Evolutionary conservation across 2,888 invertebrate species (phyloP).

Genomic region (Agriopis marginaria): DNA sequence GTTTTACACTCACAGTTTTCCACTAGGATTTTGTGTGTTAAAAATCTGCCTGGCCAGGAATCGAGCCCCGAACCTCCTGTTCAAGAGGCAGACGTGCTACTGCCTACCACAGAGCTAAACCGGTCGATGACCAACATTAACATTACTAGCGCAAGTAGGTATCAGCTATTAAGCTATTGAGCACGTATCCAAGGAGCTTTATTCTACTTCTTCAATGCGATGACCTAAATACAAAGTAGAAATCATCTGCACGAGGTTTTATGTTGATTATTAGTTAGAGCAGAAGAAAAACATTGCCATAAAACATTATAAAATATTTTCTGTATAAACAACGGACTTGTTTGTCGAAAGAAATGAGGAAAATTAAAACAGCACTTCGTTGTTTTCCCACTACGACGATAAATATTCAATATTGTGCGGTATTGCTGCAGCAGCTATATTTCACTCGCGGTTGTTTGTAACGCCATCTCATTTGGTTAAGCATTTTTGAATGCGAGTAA

Average conservation of each 20-base stretch:
- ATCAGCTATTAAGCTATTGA: too few species aligned
- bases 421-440: slow-evolving; percentile 25
- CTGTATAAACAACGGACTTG: slow-evolving; percentile 18
- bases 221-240: background rate
- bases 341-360: slow-evolving; percentile 24
- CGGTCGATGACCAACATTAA: too few species aligned
- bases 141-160: too few species aligned
- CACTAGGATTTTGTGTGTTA: background rate
- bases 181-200: too few species aligned
- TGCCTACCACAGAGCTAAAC: background rate
- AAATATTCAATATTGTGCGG: slow-evolving; percentile 34
- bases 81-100: background rate
- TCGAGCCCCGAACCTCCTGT: too few species aligned
- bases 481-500: slow-evolving; percentile 1
- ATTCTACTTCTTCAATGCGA: background rate
- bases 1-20: too few species aligned
- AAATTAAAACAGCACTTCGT: slow-evolving; percentile 27
- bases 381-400: slow-evolving; percentile 32
- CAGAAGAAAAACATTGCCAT: slow-evolving; percentile 10
- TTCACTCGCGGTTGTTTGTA: slow-evolving; percentile 14
- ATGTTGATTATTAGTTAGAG: background rate
- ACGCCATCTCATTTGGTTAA: slow-evolving; percentile 16
- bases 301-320: slow-evolving; percentile 19
- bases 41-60: background rate
- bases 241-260: background rate